Evolutionary conservation across 35 echinoderm and acorn worm species (phyloP).

Genomic region (Chiridota heheva): DNA sequence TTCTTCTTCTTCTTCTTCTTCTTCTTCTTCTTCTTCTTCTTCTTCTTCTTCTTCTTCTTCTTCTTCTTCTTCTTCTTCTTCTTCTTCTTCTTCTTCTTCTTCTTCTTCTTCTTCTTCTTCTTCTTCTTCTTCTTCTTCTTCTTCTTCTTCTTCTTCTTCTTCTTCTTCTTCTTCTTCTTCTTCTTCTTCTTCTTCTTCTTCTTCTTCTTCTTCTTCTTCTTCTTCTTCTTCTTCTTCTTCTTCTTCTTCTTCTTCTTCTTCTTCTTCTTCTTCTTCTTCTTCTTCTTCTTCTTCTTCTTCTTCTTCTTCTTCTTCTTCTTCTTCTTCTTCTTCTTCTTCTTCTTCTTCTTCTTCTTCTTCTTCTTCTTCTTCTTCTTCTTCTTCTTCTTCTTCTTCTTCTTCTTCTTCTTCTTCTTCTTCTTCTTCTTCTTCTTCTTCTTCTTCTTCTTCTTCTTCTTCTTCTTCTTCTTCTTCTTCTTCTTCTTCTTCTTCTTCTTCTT

Average conservation of each 20-base stretch:
- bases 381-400: conserved; percentile 8
- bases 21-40: neutral
- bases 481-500: conserved; percentile 9
- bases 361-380: conserved; percentile 9
- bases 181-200: conserved; percentile 9
- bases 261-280: conserved; percentile 8
- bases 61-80: conserved; percentile 5
- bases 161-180: conserved; percentile 5
- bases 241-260: conserved; percentile 9
- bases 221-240: conserved; percentile 8
- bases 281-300: conserved; percentile 8
- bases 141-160: conserved; percentile 4
- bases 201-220: conserved; percentile 8
- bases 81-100: neutral
- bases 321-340: conserved; percentile 8
- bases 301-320: conserved; percentile 9
- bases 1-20: neutral
- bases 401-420: conserved; percentile 8
- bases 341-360: conserved; percentile 8
- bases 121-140: conserved; percentile 4
- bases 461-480: conserved; percentile 8
- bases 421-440: conserved; percentile 9
- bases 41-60: conserved; percentile 8
- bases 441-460: conserved; percentile 8
- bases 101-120: neutral